Evolutionary conservation across 1,140 invertebrate species (phyloP).

Genomic region (Zaprionus capensis): DNA sequence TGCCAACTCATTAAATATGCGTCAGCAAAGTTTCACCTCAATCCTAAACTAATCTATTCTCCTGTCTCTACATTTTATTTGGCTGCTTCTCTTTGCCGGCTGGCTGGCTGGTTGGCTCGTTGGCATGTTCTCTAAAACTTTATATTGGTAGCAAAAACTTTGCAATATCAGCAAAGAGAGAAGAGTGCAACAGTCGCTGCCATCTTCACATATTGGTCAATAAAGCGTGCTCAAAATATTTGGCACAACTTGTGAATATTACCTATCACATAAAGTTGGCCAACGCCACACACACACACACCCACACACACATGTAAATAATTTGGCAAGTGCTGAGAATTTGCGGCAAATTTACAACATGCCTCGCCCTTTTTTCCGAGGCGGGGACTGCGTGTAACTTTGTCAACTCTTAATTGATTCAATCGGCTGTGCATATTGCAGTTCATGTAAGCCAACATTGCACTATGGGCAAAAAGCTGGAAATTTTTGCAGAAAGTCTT

Average conservation of each 20-base stretch:
- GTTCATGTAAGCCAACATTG: conserved; percentile 39
- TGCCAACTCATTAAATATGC: conserved; percentile 1
- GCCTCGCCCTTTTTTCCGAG: not conserved
- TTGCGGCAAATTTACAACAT: conserved; percentile 22
- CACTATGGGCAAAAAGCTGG: too few relatives aligned
- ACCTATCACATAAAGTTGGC: conserved; percentile 57
- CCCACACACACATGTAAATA: conserved; percentile 8
- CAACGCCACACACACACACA: conserved; percentile 10
- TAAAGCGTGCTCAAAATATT: conserved; percentile 75
- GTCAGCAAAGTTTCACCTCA: conserved; percentile 8
- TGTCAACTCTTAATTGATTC: conserved; percentile 77
- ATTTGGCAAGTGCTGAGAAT: conserved; percentile 42
- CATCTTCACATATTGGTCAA: conserved; percentile 69
- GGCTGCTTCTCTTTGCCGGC: too few relatives aligned
- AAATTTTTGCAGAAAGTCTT: too few relatives aligned
- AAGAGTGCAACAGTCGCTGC: conserved; percentile 30
- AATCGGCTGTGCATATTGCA: conserved; percentile 66
- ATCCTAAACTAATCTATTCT: conserved; percentile 4
- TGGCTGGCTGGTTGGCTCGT: not conserved
- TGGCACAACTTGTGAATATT: conserved; percentile 67
- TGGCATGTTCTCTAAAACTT: conserved; percentile 18
- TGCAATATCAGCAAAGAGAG: conserved; percentile 15
- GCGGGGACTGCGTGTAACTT: conserved; percentile 8
- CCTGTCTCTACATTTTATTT: conserved; percentile 1
- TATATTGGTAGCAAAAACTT: conserved; percentile 32